Base-by-base conservation (phyloP, 2,888 invertebrate species). In the Oligia latruncula region DNA sequence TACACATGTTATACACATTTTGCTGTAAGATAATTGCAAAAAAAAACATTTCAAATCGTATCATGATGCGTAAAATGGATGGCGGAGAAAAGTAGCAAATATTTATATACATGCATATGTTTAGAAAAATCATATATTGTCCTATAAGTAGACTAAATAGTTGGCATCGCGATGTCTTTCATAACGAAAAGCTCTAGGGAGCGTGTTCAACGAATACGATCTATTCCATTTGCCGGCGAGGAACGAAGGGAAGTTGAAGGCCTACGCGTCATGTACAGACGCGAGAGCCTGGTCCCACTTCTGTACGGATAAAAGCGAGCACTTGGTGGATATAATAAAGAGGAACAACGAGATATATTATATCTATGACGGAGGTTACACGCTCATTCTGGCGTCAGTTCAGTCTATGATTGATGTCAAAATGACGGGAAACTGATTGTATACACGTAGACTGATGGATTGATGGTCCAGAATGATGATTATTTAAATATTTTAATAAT, bases 261-360 rank as follows among this genome's bases (percentile, higher is more conserved):
- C 95, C 0, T 97, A 97, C 87, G 92, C 95, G 74, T 97, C 97
- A 49, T 97, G 97, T 74, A 97, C 97, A 6, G 97, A 97, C 91
- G 94, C 97, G 11, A 93, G 97, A 79, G 97, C 97, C 3, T 97
- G 97, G 97, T 97, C 97, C 15, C 97, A 97, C 89, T 96, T 97
- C 88, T 93, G 95, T 77, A 95, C 97, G 65, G 97, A 97, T 78
- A 96, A 97, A 87, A 95, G 96, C 67, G 97, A 97, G 91, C 97
- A 97, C 88, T 95, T 97, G 84, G 94, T 97, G 46, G 97, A 97
- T 74, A 90, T 97, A 77, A 96, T 97, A 77, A 97, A 96, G 87
- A 91, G 95, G 60, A 97, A 97, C 90, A 29, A 1, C 29, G 0
- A 0, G 0, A 29, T 29, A 29, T 29, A 29, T 29, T 29, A 29